Conservation (phyloP, 2,797 vertebrate genomes). For the Rhabdophis nuchalis region DNA sequence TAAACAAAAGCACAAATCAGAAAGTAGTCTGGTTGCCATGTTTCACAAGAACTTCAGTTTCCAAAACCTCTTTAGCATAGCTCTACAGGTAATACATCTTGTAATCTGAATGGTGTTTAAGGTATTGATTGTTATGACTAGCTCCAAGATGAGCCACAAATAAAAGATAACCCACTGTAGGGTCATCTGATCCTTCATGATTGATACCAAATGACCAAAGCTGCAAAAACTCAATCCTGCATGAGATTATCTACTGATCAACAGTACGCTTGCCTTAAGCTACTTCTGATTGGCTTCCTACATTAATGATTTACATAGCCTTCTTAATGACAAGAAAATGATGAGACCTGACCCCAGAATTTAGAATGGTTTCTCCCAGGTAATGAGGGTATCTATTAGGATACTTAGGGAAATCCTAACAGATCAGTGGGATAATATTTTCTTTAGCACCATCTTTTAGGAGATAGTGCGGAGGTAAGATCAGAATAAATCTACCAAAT, state of each 20-base stretch:
- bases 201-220: not conserved
- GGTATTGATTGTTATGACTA: not conserved
- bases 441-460: not conserved
- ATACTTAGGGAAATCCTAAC: not conserved
- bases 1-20: not conserved
- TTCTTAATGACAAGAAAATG: not conserved
- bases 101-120: not conserved
- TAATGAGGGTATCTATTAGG: not conserved
- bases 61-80: not conserved
- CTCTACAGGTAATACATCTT: not conserved
- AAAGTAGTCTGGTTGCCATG: not conserved
- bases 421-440: not conserved
- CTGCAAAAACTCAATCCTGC: not conserved
- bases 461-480: not conserved
- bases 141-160: not conserved
- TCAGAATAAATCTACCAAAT: not conserved
- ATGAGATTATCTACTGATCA: not conserved
- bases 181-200: not conserved
- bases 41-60: not conserved
- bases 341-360: not conserved
- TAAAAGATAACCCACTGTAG: not conserved
- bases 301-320: not conserved
- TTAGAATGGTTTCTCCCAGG: not conserved
- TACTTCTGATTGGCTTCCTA: not conserved
- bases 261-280: not conserved